Base-by-base conservation (phyloP, 2,113 vertebrate genomes). In the Muscicapa adusta region DNA sequence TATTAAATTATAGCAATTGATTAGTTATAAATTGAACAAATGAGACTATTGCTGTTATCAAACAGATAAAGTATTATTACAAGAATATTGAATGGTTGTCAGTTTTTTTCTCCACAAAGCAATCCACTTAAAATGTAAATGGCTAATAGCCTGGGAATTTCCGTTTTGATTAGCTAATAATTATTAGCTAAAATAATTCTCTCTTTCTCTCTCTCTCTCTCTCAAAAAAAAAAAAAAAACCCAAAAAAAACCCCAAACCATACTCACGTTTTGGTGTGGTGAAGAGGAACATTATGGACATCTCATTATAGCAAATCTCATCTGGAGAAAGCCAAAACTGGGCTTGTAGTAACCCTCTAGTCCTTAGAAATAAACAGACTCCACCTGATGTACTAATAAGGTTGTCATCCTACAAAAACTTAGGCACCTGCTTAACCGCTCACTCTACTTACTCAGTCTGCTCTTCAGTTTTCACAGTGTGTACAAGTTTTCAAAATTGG, bases 11-110 rank as follows among this genome's bases (percentile, higher is more conserved):
- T 86, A 92, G 54, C 53, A 67, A 47, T 90, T 88, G 85, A 53
- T 96, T 76, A 83, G 42, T 80, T 95, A 70, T 62, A 84, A 93
- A 56, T 79, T 82, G 61, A 85, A 93, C 47, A 77, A 93, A 89
- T 60, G 19, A 91, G 54, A 60, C 38, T 88, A 31, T 65, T 80
- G 56, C 88, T 66, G 38, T 83, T 88, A 83, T 71, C 72, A 92
- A 83, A 77, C 56, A 86, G 51, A 48, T 83, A 68, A 5, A 68
- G 29, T 89, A 53, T 72, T 96, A 82, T 79, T 94, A 53, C 23
- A 72, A 36, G 57, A 91, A 72, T 88, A 85, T 68, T 75, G 70
- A 91, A 72, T 57, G 61, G 71, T 43, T 81, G 61, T 85, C 75
- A 54, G 43, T 73, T 95, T 88, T 93, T 85, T 50, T 77, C 14